phyloP scores from a whole-genome alignment of 2,113 vertebrate species.

The Chaetodon auriga region DNA sequence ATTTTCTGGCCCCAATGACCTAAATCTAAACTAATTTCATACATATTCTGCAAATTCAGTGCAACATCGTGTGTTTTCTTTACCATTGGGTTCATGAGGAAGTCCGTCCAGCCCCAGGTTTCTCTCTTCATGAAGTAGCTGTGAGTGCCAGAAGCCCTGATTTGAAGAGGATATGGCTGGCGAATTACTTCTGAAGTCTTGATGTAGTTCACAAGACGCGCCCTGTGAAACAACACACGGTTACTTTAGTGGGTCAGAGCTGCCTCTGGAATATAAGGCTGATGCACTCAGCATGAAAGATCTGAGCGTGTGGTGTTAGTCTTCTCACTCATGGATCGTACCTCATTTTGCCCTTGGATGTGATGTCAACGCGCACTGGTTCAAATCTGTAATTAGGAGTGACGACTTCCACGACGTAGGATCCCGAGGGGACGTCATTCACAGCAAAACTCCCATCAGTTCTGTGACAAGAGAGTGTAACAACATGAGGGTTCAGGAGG shows the following conservation, averaged over 20 bases:
- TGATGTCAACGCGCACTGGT: slow-evolving; percentile 96
- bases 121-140: slow-evolving; percentile 98
- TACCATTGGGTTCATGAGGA: slow-evolving; percentile 99
- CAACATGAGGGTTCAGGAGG: neutral
- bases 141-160: slow-evolving; percentile 92
- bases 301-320: neutral
- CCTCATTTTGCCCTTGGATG: slow-evolving; percentile 99
- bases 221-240: slow-evolving; percentile 80
- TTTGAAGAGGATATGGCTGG: slow-evolving; percentile 94
- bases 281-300: neutral
- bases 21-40: neutral
- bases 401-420: slow-evolving; percentile 95
- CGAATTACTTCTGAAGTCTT: slow-evolving; percentile 97
- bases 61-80: slow-evolving; percentile 29
- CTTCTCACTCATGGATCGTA: slow-evolving; percentile 64
- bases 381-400: slow-evolving; percentile 94
- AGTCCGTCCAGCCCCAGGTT: slow-evolving; percentile 99
- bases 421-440: slow-evolving; percentile 96
- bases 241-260: neutral
- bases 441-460: slow-evolving; percentile 97
- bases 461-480: slow-evolving; percentile 82
- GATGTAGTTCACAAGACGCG: slow-evolving; percentile 96
- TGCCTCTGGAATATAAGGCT: neutral
- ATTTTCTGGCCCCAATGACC: neutral
- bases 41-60: neutral